Conservation (phyloP, 2,888 invertebrate genomes). For the Cotesia congregata region DNA sequence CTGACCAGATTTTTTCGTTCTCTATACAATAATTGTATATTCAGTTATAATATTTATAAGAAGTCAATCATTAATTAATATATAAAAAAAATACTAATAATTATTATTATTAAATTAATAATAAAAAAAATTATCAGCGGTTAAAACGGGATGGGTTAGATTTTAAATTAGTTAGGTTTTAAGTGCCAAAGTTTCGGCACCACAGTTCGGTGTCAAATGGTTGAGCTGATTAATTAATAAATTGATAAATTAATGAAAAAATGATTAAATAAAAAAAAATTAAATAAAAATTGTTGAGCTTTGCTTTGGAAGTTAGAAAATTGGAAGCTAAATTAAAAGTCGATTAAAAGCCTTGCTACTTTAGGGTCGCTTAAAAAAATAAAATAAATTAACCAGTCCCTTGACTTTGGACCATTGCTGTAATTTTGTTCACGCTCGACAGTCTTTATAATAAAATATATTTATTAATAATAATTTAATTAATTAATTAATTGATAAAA, state of each 20-base stretch:
- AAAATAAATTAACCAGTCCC: not conserved
- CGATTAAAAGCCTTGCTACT: slow-evolving; percentile 17
- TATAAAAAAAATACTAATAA: not conserved
- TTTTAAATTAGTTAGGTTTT: slow-evolving; percentile 54
- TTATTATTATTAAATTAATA: slow-evolving; percentile 3
- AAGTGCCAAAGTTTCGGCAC: slow-evolving; percentile 63
- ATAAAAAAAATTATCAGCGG: not conserved
- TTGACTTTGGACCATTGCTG: too few species aligned
- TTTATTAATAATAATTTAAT: slow-evolving; percentile 16
- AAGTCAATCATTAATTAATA: slow-evolving; percentile 30
- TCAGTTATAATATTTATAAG: slow-evolving; percentile 39
- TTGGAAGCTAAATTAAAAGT: slow-evolving; percentile 14
- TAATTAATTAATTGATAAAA: slow-evolving; percentile 16
- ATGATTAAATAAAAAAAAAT: not conserved
- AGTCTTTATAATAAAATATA: not conserved
- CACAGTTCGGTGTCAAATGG: slow-evolving; percentile 35
- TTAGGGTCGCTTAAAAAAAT: slow-evolving; percentile 30
- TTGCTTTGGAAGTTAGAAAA: slow-evolving; percentile 15
- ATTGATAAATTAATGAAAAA: too few species aligned
- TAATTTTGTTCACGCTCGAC: not conserved
- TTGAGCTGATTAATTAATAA: slow-evolving; percentile 20
- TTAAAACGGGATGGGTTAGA: slow-evolving; percentile 30
- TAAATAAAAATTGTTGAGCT: slow-evolving; percentile 15
- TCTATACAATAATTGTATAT: slow-evolving; percentile 38
- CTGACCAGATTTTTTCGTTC: slow-evolving; percentile 6